phyloP scores from a whole-genome alignment of 2,888 invertebrate genomes.

The Torymus auratus region DNA sequence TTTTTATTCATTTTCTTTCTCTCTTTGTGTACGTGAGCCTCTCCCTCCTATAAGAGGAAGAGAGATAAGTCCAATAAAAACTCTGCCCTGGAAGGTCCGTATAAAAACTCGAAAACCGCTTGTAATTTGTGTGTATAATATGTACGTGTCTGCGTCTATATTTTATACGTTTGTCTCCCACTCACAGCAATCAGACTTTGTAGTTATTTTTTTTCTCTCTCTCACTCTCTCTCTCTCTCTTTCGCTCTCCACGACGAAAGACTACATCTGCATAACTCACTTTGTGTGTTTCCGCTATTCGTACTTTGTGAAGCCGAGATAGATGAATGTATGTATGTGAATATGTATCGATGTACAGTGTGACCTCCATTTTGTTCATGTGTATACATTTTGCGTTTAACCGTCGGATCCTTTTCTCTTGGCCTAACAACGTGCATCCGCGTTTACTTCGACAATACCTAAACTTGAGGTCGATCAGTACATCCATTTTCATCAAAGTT shows the following conservation, averaged over 20 bases:
- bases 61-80: constrained; percentile 47
- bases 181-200: constrained; percentile 55
- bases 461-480: constrained; percentile 10
- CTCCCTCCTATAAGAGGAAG: constrained; percentile 19
- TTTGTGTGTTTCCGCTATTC: constrained; percentile 6
- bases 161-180: background rate
- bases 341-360: constrained; percentile 8
- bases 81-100: constrained; percentile 49
- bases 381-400: background rate
- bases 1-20: background rate
- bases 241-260: constrained; percentile 8
- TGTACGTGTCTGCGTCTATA: constrained; percentile 46
- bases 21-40: constrained; percentile 20
- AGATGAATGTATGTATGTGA: constrained; percentile 3
- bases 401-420: background rate
- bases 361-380: constrained; percentile 14
- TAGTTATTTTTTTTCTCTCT: constrained; percentile 20
- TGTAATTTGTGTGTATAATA: constrained; percentile 40
- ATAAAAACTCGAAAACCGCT: constrained; percentile 56
- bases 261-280: constrained; percentile 24
- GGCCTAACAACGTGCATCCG: background rate
- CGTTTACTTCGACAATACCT: background rate
- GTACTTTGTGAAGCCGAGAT: background rate
- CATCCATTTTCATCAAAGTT: background rate
- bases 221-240: background rate